Evolutionary conservation across 2,888 invertebrate species (phyloP), one percentile per base, ranked within the genome.

Genomic region (Rhingia rostrata): DNA sequence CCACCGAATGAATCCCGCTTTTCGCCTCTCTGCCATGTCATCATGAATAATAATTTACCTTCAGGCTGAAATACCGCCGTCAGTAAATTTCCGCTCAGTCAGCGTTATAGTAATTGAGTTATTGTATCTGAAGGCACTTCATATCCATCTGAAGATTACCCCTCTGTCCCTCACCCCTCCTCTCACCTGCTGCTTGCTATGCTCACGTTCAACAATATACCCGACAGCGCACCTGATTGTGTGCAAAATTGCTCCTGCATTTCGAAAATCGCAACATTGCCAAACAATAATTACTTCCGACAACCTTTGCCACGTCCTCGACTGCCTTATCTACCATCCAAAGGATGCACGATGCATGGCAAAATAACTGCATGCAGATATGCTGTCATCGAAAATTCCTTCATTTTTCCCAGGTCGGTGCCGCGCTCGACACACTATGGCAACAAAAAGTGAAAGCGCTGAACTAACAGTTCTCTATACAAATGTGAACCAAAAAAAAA

Each of bases 281-380:
- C 83, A 73, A 79, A 79, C 79, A 80, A 70, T 84, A 84, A 84
- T 84, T 84, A 84, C 80, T 84, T 80, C 79, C 69, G 49, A 22
- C 80, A 75, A 47, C 72, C 51, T 61, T 60, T 12, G 53, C 12
- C 60, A 66, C 41, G 45, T 58, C 51, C 67, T 73, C 47, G 39
- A 30, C 43, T 61, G 33, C 14, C 30, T 10, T 67, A 61, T 56
- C 45, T 56, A 51, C 37, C 56, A 49, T 69, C 54, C 41, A 7
- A 43, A 69, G 79, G 67, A 82, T 64, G 35, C 64, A 69, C 41
- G 61, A 69, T 79, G 60, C 37, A 67, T 75, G 43, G 39, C 7
- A 64, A 41, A 61, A 61, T 77, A 70, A 64, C 58, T 66, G 51
- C 58, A 60, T 77, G 53, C 77, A 70, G 51, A 64, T 74, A 49